These are phyloP conservation scores for Thymelicus lineola DNA, from an alignment of 2,888 invertebrate species.

Conservation along the genomic window DNA sequence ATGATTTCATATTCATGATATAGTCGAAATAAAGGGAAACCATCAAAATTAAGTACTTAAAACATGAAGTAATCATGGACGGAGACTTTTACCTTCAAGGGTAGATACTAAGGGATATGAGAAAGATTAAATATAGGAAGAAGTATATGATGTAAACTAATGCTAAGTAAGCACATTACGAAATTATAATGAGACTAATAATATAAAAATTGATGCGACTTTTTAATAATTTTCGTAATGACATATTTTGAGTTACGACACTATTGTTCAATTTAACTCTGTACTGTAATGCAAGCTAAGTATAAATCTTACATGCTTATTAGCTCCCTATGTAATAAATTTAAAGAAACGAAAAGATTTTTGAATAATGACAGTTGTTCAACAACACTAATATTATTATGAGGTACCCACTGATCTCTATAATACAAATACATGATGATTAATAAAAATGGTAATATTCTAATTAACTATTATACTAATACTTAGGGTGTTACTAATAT, in stretches of 20 bases:
- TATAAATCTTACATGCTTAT: neutral
- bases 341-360: conserved; percentile 10
- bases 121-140: neutral
- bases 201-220: too few relatives aligned
- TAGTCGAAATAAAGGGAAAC: conserved; percentile 51
- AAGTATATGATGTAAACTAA: neutral
- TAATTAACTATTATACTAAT: too few relatives aligned
- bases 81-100: conserved; percentile 68
- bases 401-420: conserved; percentile 2
- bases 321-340: conserved; percentile 18
- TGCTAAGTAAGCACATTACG: neutral
- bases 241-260: neutral
- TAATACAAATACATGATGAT: neutral
- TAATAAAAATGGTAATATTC: too few relatives aligned
- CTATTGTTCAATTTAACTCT: neutral
- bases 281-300: neutral
- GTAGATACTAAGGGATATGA: conserved; percentile 13
- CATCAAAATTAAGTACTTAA: conserved; percentile 80
- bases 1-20: conserved; percentile 16
- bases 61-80: conserved; percentile 75
- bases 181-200: too few relatives aligned
- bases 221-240: neutral
- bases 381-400: conserved; percentile 25
- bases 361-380: conserved; percentile 32
- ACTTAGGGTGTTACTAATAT: neutral